Base-by-base conservation (phyloP, 2,888 invertebrate species). In the Fragum sueziense region DNA sequence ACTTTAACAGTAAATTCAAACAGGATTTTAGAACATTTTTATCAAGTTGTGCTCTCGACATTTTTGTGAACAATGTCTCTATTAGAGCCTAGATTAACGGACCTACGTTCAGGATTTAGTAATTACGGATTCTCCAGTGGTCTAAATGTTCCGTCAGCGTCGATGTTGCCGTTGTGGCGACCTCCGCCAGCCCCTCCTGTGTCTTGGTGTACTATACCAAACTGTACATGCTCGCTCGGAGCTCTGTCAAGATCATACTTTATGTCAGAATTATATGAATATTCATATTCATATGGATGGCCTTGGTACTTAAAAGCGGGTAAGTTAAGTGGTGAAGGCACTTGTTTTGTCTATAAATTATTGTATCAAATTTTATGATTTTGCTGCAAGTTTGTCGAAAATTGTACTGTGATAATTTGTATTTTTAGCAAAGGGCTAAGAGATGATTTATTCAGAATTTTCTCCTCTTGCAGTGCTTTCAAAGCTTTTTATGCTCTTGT, bases 231-330 rank as follows among this genome's bases (percentile, higher is more conserved):
- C 72, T 71, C 79, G 11, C 47, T 86, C 37, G 47, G 47, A 3
- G 73, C 85, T 3, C 2, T 79, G 54, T 74, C 72, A 11, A 61
- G 82, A 31, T 74, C 82, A 33, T 76, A 77, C 34, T 51, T 79
- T 20, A 69, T 82, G 70, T 80, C 80, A 37, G 86, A 87, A 47
- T 59, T 84, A 34, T 80, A 84, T 68, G 84, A 87, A 65, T 82
- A 83, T 70, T 76, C 82, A n/a, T 76, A 83, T 34, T 74, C 77
- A 14, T 74, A 81, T 47, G 34, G 77, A 3, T 85, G 84, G 82
- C 78, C 85, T 22, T 87, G 87, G 87, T 87, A 86, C 68, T 73
- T 84, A 22, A 87, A 87, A 80, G 70, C 87, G 83, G 86, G 87
- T 87, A 79, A 82, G 65, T 47, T 4, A 14, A n/a, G n/a, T n/a